Percentiles rank a stretch among this genome's conserved stretches.
Evolutionary conservation across 37 sponge, comb jelly and placozoan species (phyloP).

Genomic region (Chondrilla cf. caribensis): DNA sequence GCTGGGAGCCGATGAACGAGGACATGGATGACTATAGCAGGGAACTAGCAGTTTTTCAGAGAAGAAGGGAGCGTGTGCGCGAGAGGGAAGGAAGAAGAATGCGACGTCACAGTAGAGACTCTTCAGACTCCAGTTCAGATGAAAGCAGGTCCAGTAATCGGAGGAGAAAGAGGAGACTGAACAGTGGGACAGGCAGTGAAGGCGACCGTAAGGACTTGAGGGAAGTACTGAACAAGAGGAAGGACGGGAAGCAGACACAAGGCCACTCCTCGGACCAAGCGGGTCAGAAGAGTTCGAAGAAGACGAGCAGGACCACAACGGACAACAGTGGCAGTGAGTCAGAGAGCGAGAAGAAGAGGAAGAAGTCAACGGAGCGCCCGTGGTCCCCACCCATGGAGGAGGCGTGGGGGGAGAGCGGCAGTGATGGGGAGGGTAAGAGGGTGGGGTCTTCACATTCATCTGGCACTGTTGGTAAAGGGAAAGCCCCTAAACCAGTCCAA

Average conservation of each 20-base stretch:
- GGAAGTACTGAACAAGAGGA: neutral
- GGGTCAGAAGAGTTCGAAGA: neutral
- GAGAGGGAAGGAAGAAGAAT: conserved; percentile 16
- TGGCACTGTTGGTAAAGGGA: neutral
- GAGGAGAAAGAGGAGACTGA: conserved; percentile 3
- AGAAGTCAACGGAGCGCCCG: neutral
- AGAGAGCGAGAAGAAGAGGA: conserved; percentile 11
- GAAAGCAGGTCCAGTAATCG: conserved; percentile 2
- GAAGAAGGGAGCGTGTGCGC: conserved; percentile 52
- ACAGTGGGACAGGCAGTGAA: conserved; percentile 17
- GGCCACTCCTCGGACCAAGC: neutral
- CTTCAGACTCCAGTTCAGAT: neutral
- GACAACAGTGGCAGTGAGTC: too few relatives aligned
- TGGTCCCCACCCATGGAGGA: conserved; percentile 23
- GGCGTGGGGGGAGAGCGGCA: neutral
- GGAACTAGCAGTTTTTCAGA: conserved; percentile 50
- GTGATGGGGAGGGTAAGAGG: conserved; percentile 4
- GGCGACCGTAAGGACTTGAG: neutral
- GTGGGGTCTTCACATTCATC: neutral
- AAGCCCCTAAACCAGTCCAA: neutral
- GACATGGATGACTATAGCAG: conserved; percentile 63
- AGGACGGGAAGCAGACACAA: neutral
- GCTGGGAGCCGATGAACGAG: neutral
- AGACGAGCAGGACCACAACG: neutral
- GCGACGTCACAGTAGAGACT: neutral